Conservation (phyloP, 2,113 vertebrate species). For the Panthera tigris region DNA sequence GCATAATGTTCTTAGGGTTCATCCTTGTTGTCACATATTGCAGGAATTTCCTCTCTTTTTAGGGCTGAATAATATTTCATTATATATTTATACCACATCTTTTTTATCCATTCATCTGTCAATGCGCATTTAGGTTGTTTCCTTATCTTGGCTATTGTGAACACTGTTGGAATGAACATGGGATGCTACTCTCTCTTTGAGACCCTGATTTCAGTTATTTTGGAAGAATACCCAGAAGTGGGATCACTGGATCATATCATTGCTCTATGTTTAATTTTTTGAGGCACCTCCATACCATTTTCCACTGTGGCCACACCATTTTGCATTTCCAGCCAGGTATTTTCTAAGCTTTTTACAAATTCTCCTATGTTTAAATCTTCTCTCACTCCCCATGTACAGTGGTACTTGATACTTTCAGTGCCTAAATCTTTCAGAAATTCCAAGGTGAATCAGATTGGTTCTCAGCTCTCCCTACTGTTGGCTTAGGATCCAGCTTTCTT, state of each 20-base stretch:
- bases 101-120: neutral
- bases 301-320: neutral
- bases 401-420: neutral
- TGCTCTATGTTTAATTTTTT: neutral
- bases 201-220: neutral
- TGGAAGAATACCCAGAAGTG: neutral
- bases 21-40: no score
- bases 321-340: neutral
- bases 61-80: neutral
- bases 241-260: neutral
- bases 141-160: neutral
- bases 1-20: neutral
- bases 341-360: neutral
- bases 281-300: neutral
- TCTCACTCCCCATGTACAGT: neutral
- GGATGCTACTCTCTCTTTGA: neutral
- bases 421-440: neutral
- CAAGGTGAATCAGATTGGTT: neutral
- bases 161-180: neutral
- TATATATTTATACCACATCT: neutral
- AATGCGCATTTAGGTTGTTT: neutral
- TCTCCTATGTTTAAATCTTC: neutral
- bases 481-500: neutral
- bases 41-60: neutral
- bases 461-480: neutral